phyloP scores from a whole-genome alignment of 1,140 invertebrate species.

The Scaptomyza hsui region DNA sequence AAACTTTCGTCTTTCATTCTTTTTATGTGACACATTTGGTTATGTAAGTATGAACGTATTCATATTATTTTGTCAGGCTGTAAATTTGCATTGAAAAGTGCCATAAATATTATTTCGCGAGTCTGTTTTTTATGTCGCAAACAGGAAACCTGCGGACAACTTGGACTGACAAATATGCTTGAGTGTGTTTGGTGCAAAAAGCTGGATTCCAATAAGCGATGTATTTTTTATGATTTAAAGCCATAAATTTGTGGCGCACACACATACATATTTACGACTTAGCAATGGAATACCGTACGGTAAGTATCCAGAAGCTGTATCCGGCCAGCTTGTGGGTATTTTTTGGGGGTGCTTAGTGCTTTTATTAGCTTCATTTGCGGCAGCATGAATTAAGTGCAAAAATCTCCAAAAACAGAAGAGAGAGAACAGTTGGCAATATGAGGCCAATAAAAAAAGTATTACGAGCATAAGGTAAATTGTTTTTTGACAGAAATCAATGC shows the following conservation, averaged over 20 bases:
- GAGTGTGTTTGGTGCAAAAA: background rate
- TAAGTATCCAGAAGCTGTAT: constrained; percentile 50
- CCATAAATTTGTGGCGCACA: constrained; percentile 59
- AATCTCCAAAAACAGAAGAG: constrained; percentile 54
- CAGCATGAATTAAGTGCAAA: constrained; percentile 77
- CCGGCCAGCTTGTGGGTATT: background rate
- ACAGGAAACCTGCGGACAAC: constrained; percentile 50
- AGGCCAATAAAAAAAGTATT: constrained; percentile 49
- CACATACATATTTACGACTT: constrained; percentile 72
- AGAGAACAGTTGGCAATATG: constrained; percentile 25
- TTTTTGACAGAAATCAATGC: constrained; percentile 46
- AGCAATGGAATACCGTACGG: constrained; percentile 71
- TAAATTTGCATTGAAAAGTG: constrained; percentile 78
- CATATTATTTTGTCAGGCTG: constrained; percentile 69
- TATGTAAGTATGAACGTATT: constrained; percentile 52
- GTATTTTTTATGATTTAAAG: constrained; percentile 79
- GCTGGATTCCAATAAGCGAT: constrained; percentile 54
- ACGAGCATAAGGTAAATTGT: constrained; percentile 41
- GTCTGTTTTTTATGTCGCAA: constrained; percentile 57
- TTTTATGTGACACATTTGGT: constrained; percentile 51
- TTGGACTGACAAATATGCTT: background rate
- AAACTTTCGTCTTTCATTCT: background rate
- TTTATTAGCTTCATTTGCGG: constrained; percentile 75
- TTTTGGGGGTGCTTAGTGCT: constrained; percentile 11
- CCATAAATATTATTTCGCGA: constrained; percentile 78